These are phyloP conservation scores for Psix sp. DNA, from an alignment of 1,140 invertebrate species.

Conservation along the genomic window DNA sequence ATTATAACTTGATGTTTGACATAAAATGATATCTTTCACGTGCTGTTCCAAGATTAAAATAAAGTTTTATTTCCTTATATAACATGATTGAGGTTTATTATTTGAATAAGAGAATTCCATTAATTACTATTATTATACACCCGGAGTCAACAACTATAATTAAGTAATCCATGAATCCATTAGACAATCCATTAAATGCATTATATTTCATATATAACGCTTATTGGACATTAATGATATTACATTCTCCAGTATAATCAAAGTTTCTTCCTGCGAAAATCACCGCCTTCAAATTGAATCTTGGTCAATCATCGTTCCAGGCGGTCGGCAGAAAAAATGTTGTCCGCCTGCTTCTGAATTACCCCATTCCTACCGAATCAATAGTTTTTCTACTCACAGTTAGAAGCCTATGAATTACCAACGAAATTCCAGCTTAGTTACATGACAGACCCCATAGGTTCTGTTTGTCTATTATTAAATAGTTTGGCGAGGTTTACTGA, in stretches of 20 bases:
- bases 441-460: slow-evolving; percentile 66
- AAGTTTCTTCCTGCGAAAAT: slow-evolving; percentile 6
- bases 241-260: slow-evolving; percentile 1
- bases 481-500: slow-evolving; percentile 68
- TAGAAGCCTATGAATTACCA: slow-evolving; percentile 54
- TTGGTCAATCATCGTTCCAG: slow-evolving; percentile 63
- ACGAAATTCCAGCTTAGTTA: slow-evolving; percentile 56
- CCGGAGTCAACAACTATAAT: no score
- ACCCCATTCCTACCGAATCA: neutral
- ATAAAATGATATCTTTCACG: no score
- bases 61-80: no score
- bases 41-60: no score
- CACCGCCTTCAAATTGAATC: slow-evolving; percentile 68
- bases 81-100: no score
- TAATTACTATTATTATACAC: no score
- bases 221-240: no score
- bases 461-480: slow-evolving; percentile 63
- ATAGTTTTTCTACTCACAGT: slow-evolving; percentile 52
- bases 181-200: no score
- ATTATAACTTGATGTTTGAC: no score
- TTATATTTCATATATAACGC: no score
- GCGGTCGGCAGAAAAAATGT: slow-evolving; percentile 51
- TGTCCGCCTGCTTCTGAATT: slow-evolving; percentile 21
- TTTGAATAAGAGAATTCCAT: no score
- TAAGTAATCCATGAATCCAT: no score